Evolutionary conservation across 2,888 invertebrate species (phyloP).

Genomic region (Drosophila falleni): DNA sequence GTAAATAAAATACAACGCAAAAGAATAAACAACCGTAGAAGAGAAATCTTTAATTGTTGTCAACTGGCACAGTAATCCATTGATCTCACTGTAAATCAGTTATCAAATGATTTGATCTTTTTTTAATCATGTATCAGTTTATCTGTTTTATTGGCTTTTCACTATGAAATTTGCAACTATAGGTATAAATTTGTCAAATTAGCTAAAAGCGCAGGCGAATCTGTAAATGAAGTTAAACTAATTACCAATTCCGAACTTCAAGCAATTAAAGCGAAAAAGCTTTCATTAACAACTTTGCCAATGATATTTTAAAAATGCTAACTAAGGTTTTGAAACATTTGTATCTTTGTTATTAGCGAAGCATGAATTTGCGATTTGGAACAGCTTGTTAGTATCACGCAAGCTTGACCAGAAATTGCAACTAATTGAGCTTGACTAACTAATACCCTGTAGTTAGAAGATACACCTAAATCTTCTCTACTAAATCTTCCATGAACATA

Average conservation of each 20-base stretch:
- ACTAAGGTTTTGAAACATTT: conserved; percentile 8
- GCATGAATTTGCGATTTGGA: conserved; percentile 42
- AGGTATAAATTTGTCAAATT: no score
- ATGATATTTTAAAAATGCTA: conserved; percentile 28
- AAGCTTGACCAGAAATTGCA: conserved; percentile 1
- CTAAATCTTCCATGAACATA: neutral
- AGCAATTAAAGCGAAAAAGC: conserved; percentile 1
- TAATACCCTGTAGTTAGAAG: neutral
- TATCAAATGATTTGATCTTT: neutral
- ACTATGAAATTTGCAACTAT: neutral
- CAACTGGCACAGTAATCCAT: neutral
- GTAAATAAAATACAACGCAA: neutral
- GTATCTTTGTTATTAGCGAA: conserved; percentile 20
- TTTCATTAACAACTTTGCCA: conserved; percentile 14
- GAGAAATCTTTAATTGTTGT: neutral
- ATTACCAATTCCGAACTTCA: neutral
- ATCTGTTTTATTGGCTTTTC: neutral
- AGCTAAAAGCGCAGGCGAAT: neutral
- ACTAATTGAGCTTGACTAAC: neutral
- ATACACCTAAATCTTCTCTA: neutral
- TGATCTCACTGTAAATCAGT: neutral
- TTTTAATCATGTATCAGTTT: no score
- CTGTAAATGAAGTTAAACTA: neutral
- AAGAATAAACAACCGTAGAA: neutral
- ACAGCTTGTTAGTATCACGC: conserved; percentile 34